Conservation (phyloP, 1,140 invertebrate species). For the Drosophila novamexicana region DNA sequence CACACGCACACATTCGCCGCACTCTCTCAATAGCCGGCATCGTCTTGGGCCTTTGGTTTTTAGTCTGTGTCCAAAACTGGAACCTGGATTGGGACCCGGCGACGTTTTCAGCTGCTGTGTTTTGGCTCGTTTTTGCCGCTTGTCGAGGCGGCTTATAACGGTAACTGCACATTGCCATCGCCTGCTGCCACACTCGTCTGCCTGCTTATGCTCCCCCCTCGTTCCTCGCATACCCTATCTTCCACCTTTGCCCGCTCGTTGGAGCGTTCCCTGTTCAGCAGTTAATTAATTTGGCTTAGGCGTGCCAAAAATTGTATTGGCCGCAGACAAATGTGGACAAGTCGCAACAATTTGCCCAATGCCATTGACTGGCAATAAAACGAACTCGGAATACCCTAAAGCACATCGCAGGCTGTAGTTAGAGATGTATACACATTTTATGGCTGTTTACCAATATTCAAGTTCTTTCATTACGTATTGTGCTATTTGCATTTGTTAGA, state of each 20-base stretch:
- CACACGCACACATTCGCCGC: neutral
- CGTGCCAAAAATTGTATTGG: conserved; percentile 60
- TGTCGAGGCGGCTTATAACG: conserved; percentile 41
- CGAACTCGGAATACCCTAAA: neutral
- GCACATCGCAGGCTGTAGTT: neutral
- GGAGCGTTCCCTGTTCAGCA: conserved; percentile 33
- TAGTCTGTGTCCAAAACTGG: conserved; percentile 27
- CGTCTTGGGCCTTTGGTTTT: neutral
- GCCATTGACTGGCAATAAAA: neutral
- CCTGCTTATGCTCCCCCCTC: neutral
- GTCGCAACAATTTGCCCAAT: conserved; percentile 30
- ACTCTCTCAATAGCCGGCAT: conserved; percentile 23
- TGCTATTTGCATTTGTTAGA: too few species aligned
- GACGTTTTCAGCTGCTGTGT: conserved; percentile 25
- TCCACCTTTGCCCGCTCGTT: neutral
- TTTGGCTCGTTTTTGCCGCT: conserved; percentile 21
- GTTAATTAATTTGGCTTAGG: conserved; percentile 73
- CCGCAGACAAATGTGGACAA: conserved; percentile 49
- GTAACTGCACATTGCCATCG: conserved; percentile 44
- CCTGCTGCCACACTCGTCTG: conserved; percentile 20
- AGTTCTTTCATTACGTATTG: too few species aligned
- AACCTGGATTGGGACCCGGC: neutral
- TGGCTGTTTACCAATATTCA: too few species aligned
- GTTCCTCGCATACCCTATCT: too few species aligned
- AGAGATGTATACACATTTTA: too few species aligned